A percentile compares a stretch with the other conserved stretches of the same genome.
Evolutionary conservation across 2,888 invertebrate genomes (phyloP).

Genomic region (Endotricha flammealis): DNA sequence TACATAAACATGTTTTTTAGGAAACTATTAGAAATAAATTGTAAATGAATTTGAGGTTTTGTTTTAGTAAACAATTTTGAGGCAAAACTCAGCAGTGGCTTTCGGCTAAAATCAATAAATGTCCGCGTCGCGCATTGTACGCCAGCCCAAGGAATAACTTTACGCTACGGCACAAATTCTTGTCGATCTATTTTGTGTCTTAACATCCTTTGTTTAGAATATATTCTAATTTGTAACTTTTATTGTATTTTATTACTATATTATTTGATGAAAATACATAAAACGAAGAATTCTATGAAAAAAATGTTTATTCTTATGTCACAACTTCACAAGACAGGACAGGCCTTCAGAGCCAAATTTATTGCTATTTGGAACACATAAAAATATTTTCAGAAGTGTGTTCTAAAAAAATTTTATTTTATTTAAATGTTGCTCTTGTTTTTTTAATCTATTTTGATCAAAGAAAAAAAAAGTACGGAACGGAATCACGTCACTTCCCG

Average conservation of each 20-base stretch:
- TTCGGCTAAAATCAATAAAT: conserved; percentile 64
- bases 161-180: conserved; percentile 10
- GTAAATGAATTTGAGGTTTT: conserved; percentile 14
- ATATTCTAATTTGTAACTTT: too few relatives aligned
- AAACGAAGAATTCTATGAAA: too few relatives aligned
- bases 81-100: conserved; percentile 33
- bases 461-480: conserved; percentile 15
- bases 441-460: conserved; percentile 6
- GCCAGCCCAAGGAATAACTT: conserved; percentile 21
- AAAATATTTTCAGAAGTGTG: too few relatives aligned
- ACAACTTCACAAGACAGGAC: too few relatives aligned
- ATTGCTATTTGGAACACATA: too few relatives aligned
- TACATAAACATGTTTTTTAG: too few relatives aligned
- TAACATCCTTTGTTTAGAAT: conserved; percentile 1
- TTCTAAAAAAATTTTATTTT: too few relatives aligned
- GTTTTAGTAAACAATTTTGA: conserved; percentile 40
- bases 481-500: conserved; percentile 11
- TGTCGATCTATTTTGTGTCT: neutral
- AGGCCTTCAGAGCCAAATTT: too few relatives aligned
- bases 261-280: too few relatives aligned
- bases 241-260: too few relatives aligned
- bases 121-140: conserved; percentile 64
- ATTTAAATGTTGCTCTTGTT: conserved; percentile 15
- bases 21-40: neutral
- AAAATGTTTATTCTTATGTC: too few relatives aligned